Base-by-base conservation (phyloP, 1,140 invertebrate species). In the Frieseomelitta varia region DNA sequence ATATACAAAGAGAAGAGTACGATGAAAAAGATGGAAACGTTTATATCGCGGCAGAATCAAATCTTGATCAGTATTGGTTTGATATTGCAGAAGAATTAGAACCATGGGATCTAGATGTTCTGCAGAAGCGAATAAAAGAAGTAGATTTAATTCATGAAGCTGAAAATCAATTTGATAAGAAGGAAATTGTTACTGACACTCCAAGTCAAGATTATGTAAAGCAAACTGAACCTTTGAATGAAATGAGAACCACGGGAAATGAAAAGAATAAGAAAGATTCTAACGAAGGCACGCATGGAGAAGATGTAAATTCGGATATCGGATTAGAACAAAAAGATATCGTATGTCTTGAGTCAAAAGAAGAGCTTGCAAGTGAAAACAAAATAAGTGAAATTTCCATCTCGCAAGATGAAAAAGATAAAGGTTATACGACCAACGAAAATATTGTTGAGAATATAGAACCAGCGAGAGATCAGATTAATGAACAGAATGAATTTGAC, bases 101-200 rank as follows among this genome's bases (percentile, higher is more conserved):
- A 55, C 87, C 91, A 0, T 89, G 84, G 86, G 58, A 85, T 51
- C 14, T 89, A 3, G 68, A 87, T 24, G 55, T 72, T 30, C 51
- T 88, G 12, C 85, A 90, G n/a, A 83, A 78, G n/a, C 68, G 86
- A 56, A 39, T 88, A 21, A 30, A 74, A 55, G 84, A 90, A 69
- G 68, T 87, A 24, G 55, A 73, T 27, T 51, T 80, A 19, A 63
- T 72, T 2, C 79, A 85, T 14, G 34, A 84, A 67, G 79, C 81
- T 56, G 68, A 75, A 39, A 53, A 87, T 1, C 71, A 72, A 27
- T 6, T n/a, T 2, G 63, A 63, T 17, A 55, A 63, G 17, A 75
- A 81, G 14, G 53, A 68, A 51, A 27, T 19, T 17, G 24, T 63
- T 17, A 6, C 8, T 0, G 21, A 85, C 24, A 14, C 21, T 19